Evolutionary conservation across 2,113 vertebrate species (phyloP).

Genomic region (Acrocephalus kingi): DNA sequence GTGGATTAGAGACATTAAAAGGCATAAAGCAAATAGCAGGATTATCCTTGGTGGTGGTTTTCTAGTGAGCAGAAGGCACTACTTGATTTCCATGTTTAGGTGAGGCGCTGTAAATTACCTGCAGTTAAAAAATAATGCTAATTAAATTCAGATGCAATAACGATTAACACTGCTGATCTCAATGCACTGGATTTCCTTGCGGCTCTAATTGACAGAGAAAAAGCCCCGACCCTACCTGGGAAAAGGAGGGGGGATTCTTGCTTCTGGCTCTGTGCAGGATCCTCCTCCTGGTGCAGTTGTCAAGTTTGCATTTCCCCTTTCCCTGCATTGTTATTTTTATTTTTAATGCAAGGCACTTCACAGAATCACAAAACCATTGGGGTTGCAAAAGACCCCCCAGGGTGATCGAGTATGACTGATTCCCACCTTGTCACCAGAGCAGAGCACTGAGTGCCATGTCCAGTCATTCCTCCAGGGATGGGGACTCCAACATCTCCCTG

Average conservation of each 20-base stretch:
- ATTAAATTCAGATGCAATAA: constrained; percentile 41
- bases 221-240: neutral
- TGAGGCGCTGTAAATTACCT: constrained; percentile 40
- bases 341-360: neutral
- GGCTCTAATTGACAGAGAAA: constrained; percentile 3
- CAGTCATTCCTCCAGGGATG: neutral
- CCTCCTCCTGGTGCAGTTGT: neutral
- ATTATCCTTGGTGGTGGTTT: neutral
- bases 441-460: neutral
- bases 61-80: neutral
- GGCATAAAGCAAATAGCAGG: neutral
- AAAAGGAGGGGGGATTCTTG: neutral
- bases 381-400: neutral
- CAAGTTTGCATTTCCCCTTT: neutral
- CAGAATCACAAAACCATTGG: neutral
- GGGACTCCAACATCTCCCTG: neutral
- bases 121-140: constrained; percentile 48
- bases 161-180: constrained; percentile 28
- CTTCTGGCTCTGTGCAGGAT: neutral
- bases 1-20: neutral
- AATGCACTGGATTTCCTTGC: constrained; percentile 7
- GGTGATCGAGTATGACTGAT: accelerated
- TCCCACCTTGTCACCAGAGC: neutral
- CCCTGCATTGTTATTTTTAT: neutral
- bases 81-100: neutral